Conservation (phyloP, 2,113 vertebrate genomes). For the Labrus mixtus region DNA sequence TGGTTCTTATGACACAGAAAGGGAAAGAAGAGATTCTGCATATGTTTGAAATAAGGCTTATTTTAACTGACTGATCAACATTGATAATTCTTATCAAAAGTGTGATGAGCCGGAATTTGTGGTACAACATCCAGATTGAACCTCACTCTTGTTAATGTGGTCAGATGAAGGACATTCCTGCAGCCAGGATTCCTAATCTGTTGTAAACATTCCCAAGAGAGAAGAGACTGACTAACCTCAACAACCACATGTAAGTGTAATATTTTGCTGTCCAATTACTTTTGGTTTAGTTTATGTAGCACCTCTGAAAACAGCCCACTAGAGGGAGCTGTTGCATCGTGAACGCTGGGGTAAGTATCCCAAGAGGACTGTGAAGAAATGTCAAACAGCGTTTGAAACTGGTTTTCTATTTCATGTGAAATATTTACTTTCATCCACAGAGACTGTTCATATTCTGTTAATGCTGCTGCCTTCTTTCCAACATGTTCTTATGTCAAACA, state of each 20-base stretch:
- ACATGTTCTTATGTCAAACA: too few species aligned
- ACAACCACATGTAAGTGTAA: too few species aligned
- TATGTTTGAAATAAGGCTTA: background rate
- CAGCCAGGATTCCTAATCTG: background rate
- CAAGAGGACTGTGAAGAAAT: background rate
- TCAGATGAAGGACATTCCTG: background rate
- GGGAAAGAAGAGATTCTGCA: background rate
- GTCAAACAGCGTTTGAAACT: too few species aligned
- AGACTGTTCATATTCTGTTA: too few species aligned
- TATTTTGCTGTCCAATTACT: background rate
- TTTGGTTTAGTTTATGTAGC: background rate
- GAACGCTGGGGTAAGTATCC: background rate
- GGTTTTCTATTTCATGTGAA: too few species aligned
- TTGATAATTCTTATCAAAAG: background rate
- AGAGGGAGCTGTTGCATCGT: constrained; percentile 46
- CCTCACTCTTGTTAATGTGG: background rate
- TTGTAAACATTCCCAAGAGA: background rate
- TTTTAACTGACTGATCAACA: background rate
- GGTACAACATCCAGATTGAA: background rate
- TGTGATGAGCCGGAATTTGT: background rate
- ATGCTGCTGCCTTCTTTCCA: too few species aligned
- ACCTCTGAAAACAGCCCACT: constrained; percentile 1
- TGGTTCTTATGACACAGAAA: background rate
- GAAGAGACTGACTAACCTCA: background rate
- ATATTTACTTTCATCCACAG: too few species aligned